Evolutionary conservation across 1,140 invertebrate genomes (phyloP), one percentile per base, ranked within the genome.

Genomic region (Sogatella furcifera): DNA sequence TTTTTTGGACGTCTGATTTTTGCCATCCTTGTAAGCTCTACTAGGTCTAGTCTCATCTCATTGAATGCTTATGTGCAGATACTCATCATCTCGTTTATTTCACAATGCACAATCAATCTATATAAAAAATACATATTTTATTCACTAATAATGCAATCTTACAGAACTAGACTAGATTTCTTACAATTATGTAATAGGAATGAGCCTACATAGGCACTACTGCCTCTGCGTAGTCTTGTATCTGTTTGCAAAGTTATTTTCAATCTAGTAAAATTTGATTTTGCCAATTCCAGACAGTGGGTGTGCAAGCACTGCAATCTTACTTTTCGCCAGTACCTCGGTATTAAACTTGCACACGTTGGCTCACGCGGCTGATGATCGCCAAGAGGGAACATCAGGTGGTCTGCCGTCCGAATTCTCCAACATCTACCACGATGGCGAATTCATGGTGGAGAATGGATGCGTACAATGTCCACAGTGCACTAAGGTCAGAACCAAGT

Each of bases 301-400:
- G 74, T 76, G 62, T 84, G 82, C 68, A 72, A 70, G 3, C 72
- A 77, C 57, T 84, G 82, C 68, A 71, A 75, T 59, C 68, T 82
- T 49, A 75, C 75, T 13, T 84, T 84, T 69, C n/a, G 73, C 75
- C 58, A 80, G 79, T 66, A 64, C 76, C 3, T 73, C 71, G 14
- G 62, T 83, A 4, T 71, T 83, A 0, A 79, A 80, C 66, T 66
- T 84, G 11, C 82, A 84, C 64, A 76, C 74, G 5, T 66, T 81
- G 2, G 69, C 74, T 10, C 81, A 84, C 69, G 74, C 72, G 17
- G 72, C 75, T 5, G 76, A 79, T 28, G 70, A 70, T 31, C 59
- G 65, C 15, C 70, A 71, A 42, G 53, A 58, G 60, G 63, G 57
- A 17, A 52, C 21, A 34, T n/a, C n/a, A 6, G 28, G 15, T 49